Base-by-base conservation (phyloP, 2,797 vertebrate genomes). In the Cetoscarus ocellatus region DNA sequence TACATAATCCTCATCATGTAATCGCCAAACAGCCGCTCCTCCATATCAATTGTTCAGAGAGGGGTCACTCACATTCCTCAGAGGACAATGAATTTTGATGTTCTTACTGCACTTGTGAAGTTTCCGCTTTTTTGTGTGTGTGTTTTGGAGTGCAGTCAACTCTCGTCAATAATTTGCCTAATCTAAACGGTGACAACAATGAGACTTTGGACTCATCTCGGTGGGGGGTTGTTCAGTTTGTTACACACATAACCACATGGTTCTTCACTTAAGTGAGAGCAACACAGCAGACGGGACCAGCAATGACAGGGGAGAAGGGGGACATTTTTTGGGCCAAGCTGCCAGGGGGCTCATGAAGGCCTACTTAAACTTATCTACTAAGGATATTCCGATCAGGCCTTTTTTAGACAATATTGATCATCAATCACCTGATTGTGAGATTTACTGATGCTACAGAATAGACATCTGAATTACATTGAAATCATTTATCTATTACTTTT, bases 111-210 rank as follows among this genome's bases (percentile, higher is more conserved):
- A 65, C 64, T 42, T 12, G 19, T 50, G 39, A 43, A 27, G 39
- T 68, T 82, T 64, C 19, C 19, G 40, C 68, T 57, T 64, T 57
- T 39, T 61, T 49, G 38, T 47, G 50, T 48, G 17, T 49, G 14
- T 1, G 7, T 45, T 73, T 78, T 19, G 44, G 43, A 60, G 39
- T 70, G 55, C 48, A 67, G 67, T 64, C 65, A 57, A 43, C 34
- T 47, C 77, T 68, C 49, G 92, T 91, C 90, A 93, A 93, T 92
- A 80, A 94, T 92, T 93, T 87, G 84, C 91, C 60, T 57, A 67
- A 90, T 87, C 79, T 44, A 84, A 88, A 87, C 1, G 34, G 42
- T 42, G 8, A 58, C 48, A 52, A 62, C 5, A 73, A 60, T 10
- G 40, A 87, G 87, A 93, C 91, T 92, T 93, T 93, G 89, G 69